phyloP scores from a whole-genome alignment of 2,113 vertebrate species.

The Oenanthe oenanthe region DNA sequence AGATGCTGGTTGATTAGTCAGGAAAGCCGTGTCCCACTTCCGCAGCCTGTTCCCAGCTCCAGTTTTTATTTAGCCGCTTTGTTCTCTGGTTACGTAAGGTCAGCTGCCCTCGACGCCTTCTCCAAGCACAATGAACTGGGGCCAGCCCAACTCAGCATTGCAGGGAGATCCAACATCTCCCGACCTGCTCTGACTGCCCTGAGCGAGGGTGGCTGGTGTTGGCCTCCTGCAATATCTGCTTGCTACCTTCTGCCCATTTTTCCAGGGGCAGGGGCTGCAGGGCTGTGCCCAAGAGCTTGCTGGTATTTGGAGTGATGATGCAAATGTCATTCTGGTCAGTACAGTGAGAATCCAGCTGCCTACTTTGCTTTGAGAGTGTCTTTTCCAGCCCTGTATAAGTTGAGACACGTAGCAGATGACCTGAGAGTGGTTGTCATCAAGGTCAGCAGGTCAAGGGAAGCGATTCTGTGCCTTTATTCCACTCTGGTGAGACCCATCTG shows the following conservation, averaged over 20 bases:
- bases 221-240: background rate
- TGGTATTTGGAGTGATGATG: background rate
- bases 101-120: slow-evolving; percentile 29
- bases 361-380: background rate
- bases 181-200: rapidly evolving
- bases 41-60: slow-evolving; percentile 48
- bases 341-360: background rate
- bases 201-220: background rate
- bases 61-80: slow-evolving; percentile 51
- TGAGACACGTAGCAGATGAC: background rate
- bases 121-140: background rate
- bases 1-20: slow-evolving; percentile 21
- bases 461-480: background rate
- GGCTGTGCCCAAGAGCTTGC: background rate
- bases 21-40: slow-evolving; percentile 51
- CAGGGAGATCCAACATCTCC: background rate
- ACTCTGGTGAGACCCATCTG: background rate
- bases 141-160: background rate
- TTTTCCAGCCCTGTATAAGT: background rate
- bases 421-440: background rate
- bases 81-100: slow-evolving; percentile 30
- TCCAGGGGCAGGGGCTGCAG: background rate
- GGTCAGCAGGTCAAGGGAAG: background rate
- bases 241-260: background rate
- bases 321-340: background rate